Base-by-base conservation (phyloP, 2,888 invertebrate species). In the Lydus trimaculatus region DNA sequence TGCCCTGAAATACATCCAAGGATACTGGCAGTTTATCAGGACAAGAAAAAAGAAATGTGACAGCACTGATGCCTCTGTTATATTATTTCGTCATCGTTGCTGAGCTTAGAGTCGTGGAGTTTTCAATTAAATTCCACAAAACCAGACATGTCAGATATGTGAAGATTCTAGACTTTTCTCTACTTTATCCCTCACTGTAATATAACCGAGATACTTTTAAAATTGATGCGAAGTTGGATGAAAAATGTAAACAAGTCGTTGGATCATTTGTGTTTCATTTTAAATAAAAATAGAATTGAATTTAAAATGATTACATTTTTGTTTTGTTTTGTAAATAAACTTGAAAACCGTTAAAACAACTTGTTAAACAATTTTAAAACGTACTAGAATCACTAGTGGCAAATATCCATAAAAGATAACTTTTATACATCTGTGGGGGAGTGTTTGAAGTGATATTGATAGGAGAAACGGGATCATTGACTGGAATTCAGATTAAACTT, bases 71-170 rank as follows among this genome's bases (percentile, higher is more conserved):
- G 5, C 61, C 61, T 23, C 31, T 61, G 36, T 61, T 61, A 61
- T 36, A 20, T 7, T 11, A 39, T 61, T 33, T 61, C 20, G 39
- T 61, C 39, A 61, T 61, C n/a, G 13, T 20, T 36, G 36, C n/a
- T 61, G 23, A 13, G n/a, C 23, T 23, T 20, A 20, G 6, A 56
- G 56, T 56, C 25, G 56, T 56, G 25, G 20, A 23, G n/a, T 36
- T 25, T 61, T 61, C 31, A 61, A 61, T 61, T 61, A 61, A 61
- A 61, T 61, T 61, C 39, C 61, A 31, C 33, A 20, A 39, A 36
- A 61, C 28, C 25, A 33, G 61, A 61, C 61, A 31, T 60, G 36
- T 31, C 31, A 31, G 31, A 31, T 59, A 20, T 20, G 48, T 48
- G 20, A 48, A 48, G 48, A 48, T 23, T 48, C 48, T 48, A 48